Evolutionary conservation across 2,113 vertebrate genomes (phyloP), one percentile per base, ranked within the genome.

Genomic region (Callipepla californica): DNA sequence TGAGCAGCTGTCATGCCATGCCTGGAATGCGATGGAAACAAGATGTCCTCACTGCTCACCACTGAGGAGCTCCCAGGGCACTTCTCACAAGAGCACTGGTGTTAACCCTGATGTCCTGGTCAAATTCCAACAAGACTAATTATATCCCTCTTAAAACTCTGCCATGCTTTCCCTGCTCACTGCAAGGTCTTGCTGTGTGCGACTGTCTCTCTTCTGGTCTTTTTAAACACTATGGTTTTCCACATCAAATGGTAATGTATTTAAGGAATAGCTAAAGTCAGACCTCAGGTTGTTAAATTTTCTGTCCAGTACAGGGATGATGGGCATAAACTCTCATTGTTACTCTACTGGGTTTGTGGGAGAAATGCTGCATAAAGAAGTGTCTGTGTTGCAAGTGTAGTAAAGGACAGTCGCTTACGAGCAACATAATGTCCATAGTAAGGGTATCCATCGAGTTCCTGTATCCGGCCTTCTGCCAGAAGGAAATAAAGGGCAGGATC

Each of bases 71-170:
- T 96, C 93, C 92, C 91, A 91, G 92, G 83, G n/a, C 84, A 93
- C 81, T 95, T 93, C 75, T 92, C 85, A 88, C 59, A 68, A 90
- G 76, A 97, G 91, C 89, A 86, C 48, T 8, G 59, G 90, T 88
- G 94, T 96, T 97, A 96, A 96, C 94, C 89, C 92, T 94, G 93
- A 91, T 94, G 94, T 94, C 86, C 93, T 77, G 83, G 93, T 95
- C 94, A 94, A 90, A 96, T 95, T 96, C 93, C 95, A 95, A 94
- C 87, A 95, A 50, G 82, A 65, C 53, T 95, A 96, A 96, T 96
- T 96, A 95, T 93, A 94, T 95, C 90, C 82, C 74, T 80, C 90
- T 93, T 93, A 95, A 96, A 95, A 50, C 58, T 81, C 90, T 92
- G 82, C 58, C 73, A 73, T 94, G 77, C 65, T 95, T 94, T 78